Conservation (phyloP, 2,888 invertebrate genomes). For the Nemurella pictetii region DNA sequence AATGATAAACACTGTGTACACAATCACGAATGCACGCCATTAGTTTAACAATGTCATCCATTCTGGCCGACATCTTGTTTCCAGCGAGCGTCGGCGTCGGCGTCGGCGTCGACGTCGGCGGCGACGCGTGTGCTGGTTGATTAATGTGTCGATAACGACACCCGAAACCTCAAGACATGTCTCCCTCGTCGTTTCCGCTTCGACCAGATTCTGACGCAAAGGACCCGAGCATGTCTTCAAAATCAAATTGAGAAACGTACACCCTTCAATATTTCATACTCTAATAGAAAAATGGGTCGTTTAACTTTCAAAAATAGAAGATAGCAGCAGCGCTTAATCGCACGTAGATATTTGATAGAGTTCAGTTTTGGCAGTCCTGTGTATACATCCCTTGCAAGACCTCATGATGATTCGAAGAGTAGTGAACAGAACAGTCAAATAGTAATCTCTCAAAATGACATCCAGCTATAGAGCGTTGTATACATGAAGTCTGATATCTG, state of each 20-base stretch:
- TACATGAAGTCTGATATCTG: neutral
- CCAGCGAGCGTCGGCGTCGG: neutral
- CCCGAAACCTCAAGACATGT: neutral
- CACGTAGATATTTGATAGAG: neutral
- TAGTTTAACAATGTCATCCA: neutral
- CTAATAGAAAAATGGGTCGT: neutral
- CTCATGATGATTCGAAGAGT: no score
- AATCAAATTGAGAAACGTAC: neutral
- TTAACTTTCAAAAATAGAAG: neutral
- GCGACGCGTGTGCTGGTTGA: neutral
- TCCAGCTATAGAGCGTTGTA: neutral
- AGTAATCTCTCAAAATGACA: neutral
- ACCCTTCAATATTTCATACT: neutral
- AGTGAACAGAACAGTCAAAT: no score
- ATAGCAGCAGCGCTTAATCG: neutral
- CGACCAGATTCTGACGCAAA: neutral
- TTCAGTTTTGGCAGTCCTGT: no score
- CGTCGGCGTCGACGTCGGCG: neutral
- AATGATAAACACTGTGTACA: neutral
- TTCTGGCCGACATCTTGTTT: neutral
- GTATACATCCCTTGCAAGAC: no score
- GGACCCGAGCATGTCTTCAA: neutral
- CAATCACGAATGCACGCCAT: neutral
- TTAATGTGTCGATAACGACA: neutral
- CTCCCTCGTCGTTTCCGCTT: neutral